Evolutionary conservation across 2,113 vertebrate genomes (phyloP), one percentile per base, ranked within the genome.

Genomic region (Brachyistius frenatus): DNA sequence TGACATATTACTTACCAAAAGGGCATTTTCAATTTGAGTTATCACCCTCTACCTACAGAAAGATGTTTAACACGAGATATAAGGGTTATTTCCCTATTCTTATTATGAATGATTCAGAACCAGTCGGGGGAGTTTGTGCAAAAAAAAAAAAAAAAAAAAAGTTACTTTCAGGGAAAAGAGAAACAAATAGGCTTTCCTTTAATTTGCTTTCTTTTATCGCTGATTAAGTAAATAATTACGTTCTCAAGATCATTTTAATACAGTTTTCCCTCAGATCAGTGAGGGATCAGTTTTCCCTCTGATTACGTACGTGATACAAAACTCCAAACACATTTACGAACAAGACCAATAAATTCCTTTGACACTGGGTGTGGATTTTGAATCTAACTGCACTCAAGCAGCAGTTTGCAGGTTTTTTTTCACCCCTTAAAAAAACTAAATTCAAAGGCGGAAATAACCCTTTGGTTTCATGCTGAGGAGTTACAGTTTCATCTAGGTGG

Each of bases 391-490:
- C 33, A 31, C 56, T 66, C 2, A 53, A 67, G 11, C 41, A 31
- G 36, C 5, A 4, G 50, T 58, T 78, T 69, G 64, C 36, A 35
- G 39, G 76, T 72, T 64, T n/a, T 64, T 47, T 56, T 60, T 62
- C 9, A 68, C 53, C 33, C 49, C 11, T 16, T 32, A 10, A 58
- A 61, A 54, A n/a, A 13, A 32, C 23, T 23, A 23, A 23, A 23
- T 23, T 23, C 23, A 55, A 30, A 36, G 86, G 60, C 66, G 66
- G 82, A 89, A 87, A 85, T 2, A 49, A 58, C 50, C 33, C 8
- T n/a, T 63, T 65, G 67, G n/a, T 58, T 54, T 71, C 53, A 37
- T 15, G 47, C 53, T 8, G 31, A 16, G 49, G 55, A 55, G 57
- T 5, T 9, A 13, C 0, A 15, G 44, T 8, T 30, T 39, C 31